phyloP scores from a whole-genome alignment of 1,140 invertebrate genomes.

The Apis laboriosa region DNA sequence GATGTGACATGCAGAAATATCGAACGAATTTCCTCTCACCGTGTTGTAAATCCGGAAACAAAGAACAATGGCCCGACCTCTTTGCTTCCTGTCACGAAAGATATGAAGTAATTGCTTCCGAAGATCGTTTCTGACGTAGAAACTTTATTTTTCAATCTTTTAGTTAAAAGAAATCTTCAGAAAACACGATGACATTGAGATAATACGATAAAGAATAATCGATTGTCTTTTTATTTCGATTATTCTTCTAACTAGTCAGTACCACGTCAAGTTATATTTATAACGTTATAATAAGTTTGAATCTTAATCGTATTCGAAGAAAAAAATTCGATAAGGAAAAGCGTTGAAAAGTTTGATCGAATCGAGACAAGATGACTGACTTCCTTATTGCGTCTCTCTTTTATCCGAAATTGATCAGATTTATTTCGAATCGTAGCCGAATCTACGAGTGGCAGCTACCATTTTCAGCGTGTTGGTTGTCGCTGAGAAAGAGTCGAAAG shows the following conservation, averaged over 20 bases:
- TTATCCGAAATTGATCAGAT: slow-evolving; percentile 21
- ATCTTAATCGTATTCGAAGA: neutral
- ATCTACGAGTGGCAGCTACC: slow-evolving; percentile 25
- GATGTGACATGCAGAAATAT: slow-evolving; percentile 39
- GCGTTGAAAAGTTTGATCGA: neutral
- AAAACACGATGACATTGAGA: neutral
- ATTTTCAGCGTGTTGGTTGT: slow-evolving; percentile 6
- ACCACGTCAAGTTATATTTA: neutral
- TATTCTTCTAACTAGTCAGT: no score
- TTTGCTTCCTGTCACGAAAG: slow-evolving; percentile 36
- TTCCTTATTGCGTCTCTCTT: slow-evolving; percentile 7
- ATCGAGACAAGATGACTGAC: slow-evolving; percentile 5
- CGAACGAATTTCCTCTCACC: slow-evolving; percentile 33
- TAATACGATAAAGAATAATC: neutral
- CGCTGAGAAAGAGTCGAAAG: neutral
- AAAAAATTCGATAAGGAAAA: neutral
- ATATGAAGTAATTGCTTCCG: slow-evolving; percentile 37
- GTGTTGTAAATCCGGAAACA: slow-evolving; percentile 38
- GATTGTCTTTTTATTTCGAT: neutral
- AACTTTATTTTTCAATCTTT: slow-evolving; percentile 12
- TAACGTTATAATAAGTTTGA: neutral
- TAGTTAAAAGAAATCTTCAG: neutral
- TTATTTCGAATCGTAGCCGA: slow-evolving; percentile 26
- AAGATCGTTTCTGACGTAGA: slow-evolving; percentile 18
- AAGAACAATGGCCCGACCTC: slow-evolving; percentile 4